phyloP scores from a whole-genome alignment of 1,140 invertebrate genomes.

The Saxidomus purpurata region DNA sequence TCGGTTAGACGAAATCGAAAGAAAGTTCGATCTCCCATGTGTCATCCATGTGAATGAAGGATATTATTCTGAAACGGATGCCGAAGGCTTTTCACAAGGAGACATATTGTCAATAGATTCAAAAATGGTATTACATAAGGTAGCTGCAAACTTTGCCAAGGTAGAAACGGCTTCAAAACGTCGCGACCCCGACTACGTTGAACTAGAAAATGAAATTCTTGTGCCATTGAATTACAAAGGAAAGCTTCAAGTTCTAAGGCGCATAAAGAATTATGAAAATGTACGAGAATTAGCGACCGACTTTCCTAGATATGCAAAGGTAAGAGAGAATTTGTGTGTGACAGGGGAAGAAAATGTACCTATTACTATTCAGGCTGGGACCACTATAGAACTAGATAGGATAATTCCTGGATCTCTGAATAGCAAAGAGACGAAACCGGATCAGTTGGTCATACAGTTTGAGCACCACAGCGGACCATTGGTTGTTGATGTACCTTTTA shows the following conservation, averaged over 20 bases:
- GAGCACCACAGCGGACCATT: not conserved
- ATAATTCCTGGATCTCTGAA: conserved; percentile 6
- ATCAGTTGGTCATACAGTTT: conserved; percentile 16
- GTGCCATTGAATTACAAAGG: conserved; percentile 58
- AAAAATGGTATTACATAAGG: conserved; percentile 41
- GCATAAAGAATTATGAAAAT: not conserved
- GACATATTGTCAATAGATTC: conserved; percentile 41
- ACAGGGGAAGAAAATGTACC: not conserved
- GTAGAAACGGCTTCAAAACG: not conserved
- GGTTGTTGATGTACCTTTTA: not conserved
- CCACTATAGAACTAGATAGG: conserved; percentile 40
- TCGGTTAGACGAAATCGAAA: conserved; percentile 39
- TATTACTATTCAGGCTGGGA: conserved; percentile 22
- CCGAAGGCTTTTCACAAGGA: conserved; percentile 39
- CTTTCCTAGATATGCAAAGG: conserved; percentile 45
- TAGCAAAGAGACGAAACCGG: not conserved
- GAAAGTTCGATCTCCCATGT: conserved; percentile 34
- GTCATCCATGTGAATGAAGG: conserved; percentile 38
- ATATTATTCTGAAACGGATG: conserved; percentile 25
- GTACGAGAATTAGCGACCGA: conserved; percentile 9
- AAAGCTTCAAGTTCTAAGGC: conserved; percentile 13
- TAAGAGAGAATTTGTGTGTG: not conserved
- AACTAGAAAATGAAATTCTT: conserved; percentile 35
- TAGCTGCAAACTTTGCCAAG: conserved; percentile 43
- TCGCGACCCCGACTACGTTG: not conserved